Conservation (phyloP, 2,113 vertebrate species). For the Vidua chalybeata region DNA sequence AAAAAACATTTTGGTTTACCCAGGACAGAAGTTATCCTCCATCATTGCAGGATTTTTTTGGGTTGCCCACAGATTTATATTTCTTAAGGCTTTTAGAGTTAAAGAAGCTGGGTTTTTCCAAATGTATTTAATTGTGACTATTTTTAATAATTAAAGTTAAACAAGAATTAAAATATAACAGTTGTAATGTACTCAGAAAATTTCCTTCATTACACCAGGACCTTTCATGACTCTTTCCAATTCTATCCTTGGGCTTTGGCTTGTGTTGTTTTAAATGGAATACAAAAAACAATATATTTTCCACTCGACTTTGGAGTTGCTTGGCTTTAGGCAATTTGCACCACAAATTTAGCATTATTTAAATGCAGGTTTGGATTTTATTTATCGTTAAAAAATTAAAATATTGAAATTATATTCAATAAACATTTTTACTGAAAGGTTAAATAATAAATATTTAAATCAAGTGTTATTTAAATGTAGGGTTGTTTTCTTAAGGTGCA, state of each 20-base stretch:
- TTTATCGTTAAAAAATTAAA: neutral
- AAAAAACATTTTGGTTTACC: neutral
- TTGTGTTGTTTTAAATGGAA: constrained; percentile 20
- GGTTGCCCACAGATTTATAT: neutral
- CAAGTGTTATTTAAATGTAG: neutral
- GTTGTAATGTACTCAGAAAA: neutral
- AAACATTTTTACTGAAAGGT: neutral
- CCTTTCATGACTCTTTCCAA: neutral
- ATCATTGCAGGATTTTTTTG: neutral
- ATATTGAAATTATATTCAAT: neutral
- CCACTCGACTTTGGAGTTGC: neutral
- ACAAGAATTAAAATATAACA: neutral
- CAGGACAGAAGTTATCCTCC: neutral
- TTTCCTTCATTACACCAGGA: neutral
- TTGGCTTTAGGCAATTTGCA: constrained; percentile 32
- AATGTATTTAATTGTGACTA: neutral
- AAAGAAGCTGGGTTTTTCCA: neutral
- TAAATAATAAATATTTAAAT: neutral
- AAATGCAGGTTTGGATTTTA: neutral
- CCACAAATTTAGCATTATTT: constrained; percentile 27
- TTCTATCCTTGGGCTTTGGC: neutral
- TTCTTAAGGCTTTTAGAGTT: neutral
- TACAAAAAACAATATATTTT: neutral
- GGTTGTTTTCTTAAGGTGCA: constrained; percentile 21
- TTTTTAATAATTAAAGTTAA: neutral